Base-by-base conservation (phyloP, 2,113 vertebrate genomes). In the Elephas maximus region DNA sequence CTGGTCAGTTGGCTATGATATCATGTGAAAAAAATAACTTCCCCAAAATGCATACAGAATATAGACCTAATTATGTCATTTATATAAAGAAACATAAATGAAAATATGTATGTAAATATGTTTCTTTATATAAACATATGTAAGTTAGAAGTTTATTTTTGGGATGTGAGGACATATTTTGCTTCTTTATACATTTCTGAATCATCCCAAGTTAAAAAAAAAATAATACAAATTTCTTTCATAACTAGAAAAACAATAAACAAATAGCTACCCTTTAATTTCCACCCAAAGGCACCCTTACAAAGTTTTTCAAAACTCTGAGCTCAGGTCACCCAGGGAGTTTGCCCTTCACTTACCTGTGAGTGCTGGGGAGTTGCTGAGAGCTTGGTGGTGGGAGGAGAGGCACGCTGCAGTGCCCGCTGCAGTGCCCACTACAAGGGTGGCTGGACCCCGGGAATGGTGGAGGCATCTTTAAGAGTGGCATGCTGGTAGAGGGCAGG, bases 401-500 rank as follows among this genome's bases (percentile, higher is more conserved):
- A 0, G 99, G 97, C 92, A 99, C 99, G 0, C 98, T 98, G 97
- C 98, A 99, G 98, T 99, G 99, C 93, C 99, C 99, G 3, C 98
- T 99, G 98, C 98, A 99, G 98, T 99, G 99, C 93, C 99, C 99
- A 0, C 99, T 99, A 98, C 99, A 99, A 60, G 99, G 99, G 96
- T 99, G 99, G 98, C 98, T 98, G 94, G 99, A 99, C 96, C 99
- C 99, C 2, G 99, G 98, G 57, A 99, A 98, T 0, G 99, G 98
- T 15, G 99, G 98, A 0, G 99, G 98, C 98, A 99, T 99, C 99
- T 99, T 99, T 98, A 99, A 98, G 97, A 99, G 99, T 17, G 99
- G 97, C 86, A 99, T 97, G 23, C 99, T 99, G 96, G 99, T 99
- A 33, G 99, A 98, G 79, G 99, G 98, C 98, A 99, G 96, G 98